Evolutionary conservation across 2,888 invertebrate species (phyloP), one percentile per base, ranked within the genome.

Genomic region (Tiphia femorata): DNA sequence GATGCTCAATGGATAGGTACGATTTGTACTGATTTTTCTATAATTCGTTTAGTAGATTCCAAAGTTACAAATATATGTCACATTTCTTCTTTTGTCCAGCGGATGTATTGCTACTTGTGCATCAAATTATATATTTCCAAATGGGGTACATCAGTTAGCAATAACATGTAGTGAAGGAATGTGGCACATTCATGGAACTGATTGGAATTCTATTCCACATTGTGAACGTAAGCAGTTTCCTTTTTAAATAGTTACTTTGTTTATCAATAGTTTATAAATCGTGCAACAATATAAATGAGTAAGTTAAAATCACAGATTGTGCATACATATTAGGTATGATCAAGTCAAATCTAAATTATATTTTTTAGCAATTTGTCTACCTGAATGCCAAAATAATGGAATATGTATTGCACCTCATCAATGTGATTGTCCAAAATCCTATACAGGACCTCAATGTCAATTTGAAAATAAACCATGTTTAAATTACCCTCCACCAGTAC

Each of bases 381-480:
- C 92, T 0, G 85, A 87, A 0, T 96, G 96, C 80, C 86, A 90
- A 77, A 94, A 96, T 82, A 91, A 89, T 49, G 96, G 96, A 0
- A 90, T 92, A 44, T 96, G 96, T 75, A 80, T 91, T 2, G 87
- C 87, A 20, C 91, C 92, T 0, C 91, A 93, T 77, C 85, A 89
- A 0, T 96, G 96, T 75, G 84, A 88, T 33, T 96, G 96, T 72
- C 88, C 91, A 0, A 87, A 89, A 42, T 90, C 90, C 76, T 94
- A 86, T 83, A 87, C 87, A 37, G 94, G 94, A 2, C 87, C 88
- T 0, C 87, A 88, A 71, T 95, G 95, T 76, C 91, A 94, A 84
- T 88, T 88, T 62, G 90, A 91, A 78, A 90, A 89, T 76, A 89
- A 89, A 56, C 90, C 91, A 0, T 94, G 94, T 72, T 83, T 91